Evolutionary conservation across 2,797 vertebrate species (phyloP).

Genomic region (Morus bassanus): DNA sequence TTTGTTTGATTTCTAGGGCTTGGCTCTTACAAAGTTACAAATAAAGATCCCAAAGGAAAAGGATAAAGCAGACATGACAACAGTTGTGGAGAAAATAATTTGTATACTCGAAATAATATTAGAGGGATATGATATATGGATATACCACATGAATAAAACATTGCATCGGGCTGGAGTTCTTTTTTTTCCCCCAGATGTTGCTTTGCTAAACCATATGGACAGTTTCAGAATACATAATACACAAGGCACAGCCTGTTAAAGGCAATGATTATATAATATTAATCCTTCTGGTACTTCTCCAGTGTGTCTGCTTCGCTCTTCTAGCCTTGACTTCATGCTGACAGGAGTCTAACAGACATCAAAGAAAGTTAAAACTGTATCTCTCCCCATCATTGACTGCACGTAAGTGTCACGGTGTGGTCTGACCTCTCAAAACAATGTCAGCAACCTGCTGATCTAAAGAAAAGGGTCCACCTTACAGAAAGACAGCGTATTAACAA

Average conservation of each 20-base stretch:
- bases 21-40: neutral
- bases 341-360: neutral
- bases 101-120: neutral
- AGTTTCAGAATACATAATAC: neutral
- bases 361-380: neutral
- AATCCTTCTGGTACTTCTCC: neutral
- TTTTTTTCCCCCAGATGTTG: neutral
- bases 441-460: neutral
- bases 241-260: neutral
- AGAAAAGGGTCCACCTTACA: neutral
- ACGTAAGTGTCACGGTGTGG: neutral
- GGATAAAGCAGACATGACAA: neutral
- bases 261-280: neutral
- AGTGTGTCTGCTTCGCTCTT: neutral
- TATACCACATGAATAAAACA: neutral
- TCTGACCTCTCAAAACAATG: neutral
- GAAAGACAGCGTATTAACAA: neutral
- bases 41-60: neutral
- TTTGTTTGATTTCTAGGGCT: neutral
- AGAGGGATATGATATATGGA: neutral
- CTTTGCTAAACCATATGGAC: neutral
- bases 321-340: neutral
- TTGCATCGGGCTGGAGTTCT: neutral
- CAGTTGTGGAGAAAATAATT: neutral
- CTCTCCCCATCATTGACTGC: neutral